Base-by-base conservation (phyloP, 2,113 vertebrate genomes). In the Orcinus orca region DNA sequence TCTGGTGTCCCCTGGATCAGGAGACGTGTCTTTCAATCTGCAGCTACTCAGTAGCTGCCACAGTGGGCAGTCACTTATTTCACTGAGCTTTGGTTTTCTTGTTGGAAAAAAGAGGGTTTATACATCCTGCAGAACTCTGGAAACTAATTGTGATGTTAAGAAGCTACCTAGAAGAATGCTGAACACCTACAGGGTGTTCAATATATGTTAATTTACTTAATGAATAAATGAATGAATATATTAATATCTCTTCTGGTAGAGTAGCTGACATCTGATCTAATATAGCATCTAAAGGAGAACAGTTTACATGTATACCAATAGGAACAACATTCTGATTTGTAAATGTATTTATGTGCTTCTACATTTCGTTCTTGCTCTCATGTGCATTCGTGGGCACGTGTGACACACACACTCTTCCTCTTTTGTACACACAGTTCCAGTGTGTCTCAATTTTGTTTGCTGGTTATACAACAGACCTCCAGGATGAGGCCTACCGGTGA, bases 71-170 rank as follows among this genome's bases (percentile, higher is more conserved):
- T 87, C 81, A 33, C 63, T 91, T 88, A 31, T 77, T 20, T 95
- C 65, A 68, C 18, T 33, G 31, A 91, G 65, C 36, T 81, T 70
- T 86, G n/a, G 29, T 58, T 95, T 82, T 76, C 67, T 93, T 33
- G 29, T 62, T 41, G 50, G 36, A 25, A 41, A 63, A 90, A 79
- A 68, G 5, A 47, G 33, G 21, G 9, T 50, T 29, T 74, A 84
- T 70, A 41, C 2, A 76, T 25, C 74, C 82, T 76, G 33, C 7
- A 70, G 80, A 53, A 13, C 84, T 89, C 70, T 90, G 53, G 89
- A 60, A 90, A 85, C 5, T 44, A 88, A 41, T 31, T 14, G 15
- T 47, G 41, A 83, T 20, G 15, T 23, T 29, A 18, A 92, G 83
- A 89, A 55, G 4, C 70, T 93, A 31, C 41, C 21, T 84, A 58